Conservation (phyloP, 1,140 invertebrate genomes). For the Procambarus clarkii region DNA sequence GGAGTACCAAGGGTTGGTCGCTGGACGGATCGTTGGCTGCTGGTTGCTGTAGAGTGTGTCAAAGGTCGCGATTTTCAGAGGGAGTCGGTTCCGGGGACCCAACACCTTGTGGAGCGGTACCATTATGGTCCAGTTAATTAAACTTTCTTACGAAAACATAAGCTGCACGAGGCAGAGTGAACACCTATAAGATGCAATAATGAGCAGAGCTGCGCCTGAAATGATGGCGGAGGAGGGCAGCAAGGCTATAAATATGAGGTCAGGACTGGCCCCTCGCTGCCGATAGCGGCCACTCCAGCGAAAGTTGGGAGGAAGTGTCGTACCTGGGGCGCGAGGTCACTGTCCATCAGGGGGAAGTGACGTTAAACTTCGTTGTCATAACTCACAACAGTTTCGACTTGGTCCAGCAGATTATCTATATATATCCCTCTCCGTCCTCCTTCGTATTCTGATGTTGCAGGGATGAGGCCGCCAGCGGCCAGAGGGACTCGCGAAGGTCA, state of each 20-base stretch:
- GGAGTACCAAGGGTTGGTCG: neutral
- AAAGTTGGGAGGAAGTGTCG: slow-evolving; percentile 15
- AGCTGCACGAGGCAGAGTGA: slow-evolving; percentile 14
- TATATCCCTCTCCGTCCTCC: slow-evolving; percentile 37
- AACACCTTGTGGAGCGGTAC: slow-evolving; percentile 26
- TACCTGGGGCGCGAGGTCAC: neutral
- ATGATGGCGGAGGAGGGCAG: neutral
- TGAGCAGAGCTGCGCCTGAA: slow-evolving; percentile 11
- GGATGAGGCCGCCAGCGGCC: slow-evolving; percentile 32
- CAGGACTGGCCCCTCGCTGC: neutral
- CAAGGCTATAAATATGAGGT: slow-evolving; percentile 5
- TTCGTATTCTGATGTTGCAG: slow-evolving; percentile 10
- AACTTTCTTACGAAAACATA: slow-evolving; percentile 28
- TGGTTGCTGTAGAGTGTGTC: neutral
- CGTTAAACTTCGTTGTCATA: no score
- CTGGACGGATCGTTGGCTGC: neutral
- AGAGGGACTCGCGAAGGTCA: neutral
- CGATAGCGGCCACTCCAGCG: neutral
- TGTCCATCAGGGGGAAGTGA: no score
- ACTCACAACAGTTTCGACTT: no score
- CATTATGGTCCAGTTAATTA: slow-evolving; percentile 35
- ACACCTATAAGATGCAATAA: slow-evolving; percentile 49
- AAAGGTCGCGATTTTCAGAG: neutral
- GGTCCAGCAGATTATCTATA: neutral
- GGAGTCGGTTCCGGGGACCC: neutral